phyloP scores from a whole-genome alignment of 2,113 vertebrate genomes.

The Tachycineta bicolor region DNA sequence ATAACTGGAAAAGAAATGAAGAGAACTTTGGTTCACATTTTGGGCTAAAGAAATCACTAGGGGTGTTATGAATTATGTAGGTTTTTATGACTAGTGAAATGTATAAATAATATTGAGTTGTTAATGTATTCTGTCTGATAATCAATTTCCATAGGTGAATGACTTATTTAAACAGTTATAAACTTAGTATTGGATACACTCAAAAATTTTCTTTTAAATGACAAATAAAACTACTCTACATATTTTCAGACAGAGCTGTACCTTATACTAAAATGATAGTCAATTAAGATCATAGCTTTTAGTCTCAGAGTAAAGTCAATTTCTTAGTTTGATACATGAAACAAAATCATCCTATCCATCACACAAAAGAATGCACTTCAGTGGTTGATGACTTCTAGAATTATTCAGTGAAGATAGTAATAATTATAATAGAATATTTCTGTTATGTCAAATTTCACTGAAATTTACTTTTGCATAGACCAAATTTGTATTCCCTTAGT shows the following conservation, averaged over 20 bases:
- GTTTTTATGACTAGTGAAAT: background rate
- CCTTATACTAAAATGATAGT: background rate
- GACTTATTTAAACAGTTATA: background rate
- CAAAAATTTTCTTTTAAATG: background rate
- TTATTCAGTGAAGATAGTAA: background rate
- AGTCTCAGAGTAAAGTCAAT: background rate
- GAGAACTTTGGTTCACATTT: background rate
- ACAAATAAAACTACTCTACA: background rate
- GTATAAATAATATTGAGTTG: background rate
- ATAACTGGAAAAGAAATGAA: background rate
- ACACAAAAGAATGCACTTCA: background rate
- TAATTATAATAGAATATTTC: background rate
- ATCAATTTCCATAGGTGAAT: background rate
- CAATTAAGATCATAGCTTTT: background rate
- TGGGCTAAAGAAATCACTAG: background rate
- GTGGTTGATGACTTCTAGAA: background rate
- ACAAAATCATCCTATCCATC: background rate
- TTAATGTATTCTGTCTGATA: background rate
- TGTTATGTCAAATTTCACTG: background rate
- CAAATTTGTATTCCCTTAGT: background rate
- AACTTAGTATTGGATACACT: background rate
- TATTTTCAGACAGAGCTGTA: background rate
- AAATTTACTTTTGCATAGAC: background rate
- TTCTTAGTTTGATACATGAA: background rate
- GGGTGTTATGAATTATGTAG: background rate